Evolutionary conservation across 1,140 invertebrate species (phyloP), one percentile per base, ranked within the genome.

Genomic region (Hylaeus anthracinus): DNA sequence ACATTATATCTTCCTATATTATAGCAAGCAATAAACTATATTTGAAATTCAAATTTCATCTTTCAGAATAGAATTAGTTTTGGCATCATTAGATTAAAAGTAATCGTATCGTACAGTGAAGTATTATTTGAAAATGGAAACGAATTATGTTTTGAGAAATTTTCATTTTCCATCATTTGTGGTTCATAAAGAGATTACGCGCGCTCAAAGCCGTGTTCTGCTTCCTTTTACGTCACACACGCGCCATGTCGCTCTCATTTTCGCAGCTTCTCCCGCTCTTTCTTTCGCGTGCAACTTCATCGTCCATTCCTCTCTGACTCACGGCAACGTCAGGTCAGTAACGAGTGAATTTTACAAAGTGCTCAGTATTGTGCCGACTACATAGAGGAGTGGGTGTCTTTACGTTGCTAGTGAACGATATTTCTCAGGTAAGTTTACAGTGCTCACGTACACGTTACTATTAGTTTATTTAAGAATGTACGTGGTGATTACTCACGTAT

Each of bases 321-420:
- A 69, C 77, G 56, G 63, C 72, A 61, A 71, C 65, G 56, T 87
- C 67, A 69, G 70, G 70, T 78, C 60, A 79, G 86, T 82, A 80
- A 72, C 88, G 85, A 84, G 83, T 86, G 88, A 89, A 90, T 86
- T 89, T 90, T 81, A 88, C 85, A 66, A 81, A 87, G 87, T 87
- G 81, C 83, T 88, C 89, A 91, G 90, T 91, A 87, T 87, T 85
- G 86, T 86, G 85, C 88, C 88, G 86, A 90, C 90, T 89, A 83
- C 78, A 66, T 76, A 73, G 84, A 86, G 66, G 82, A 77, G 88
- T 88, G 72, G 89, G 88, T 79, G 83, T 82, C 64, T 61, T 12
- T 81, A 12, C 45, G 4, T 41, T 2, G 5, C 0, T 26, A 15
- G 37, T 37, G 10, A 76, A 58, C n/a, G 15, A 48, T 1, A 69